Conservation (phyloP, 1,140 invertebrate genomes). For the Drosophila triauraria region DNA sequence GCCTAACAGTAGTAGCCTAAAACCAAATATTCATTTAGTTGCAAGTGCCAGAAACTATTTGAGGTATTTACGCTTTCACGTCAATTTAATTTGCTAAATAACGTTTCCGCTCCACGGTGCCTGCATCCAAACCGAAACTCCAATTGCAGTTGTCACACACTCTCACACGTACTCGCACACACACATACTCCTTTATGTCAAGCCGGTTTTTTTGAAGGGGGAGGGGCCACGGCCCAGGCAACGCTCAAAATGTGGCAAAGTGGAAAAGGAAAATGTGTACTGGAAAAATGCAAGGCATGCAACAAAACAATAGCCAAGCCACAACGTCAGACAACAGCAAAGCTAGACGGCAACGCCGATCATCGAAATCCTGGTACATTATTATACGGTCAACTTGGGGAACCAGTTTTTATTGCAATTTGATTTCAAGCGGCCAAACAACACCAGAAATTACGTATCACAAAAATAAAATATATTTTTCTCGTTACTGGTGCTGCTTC, state of each 20-base stretch:
- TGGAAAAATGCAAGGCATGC: slow-evolving; percentile 64
- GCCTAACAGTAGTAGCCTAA: background rate
- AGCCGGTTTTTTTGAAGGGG: slow-evolving; percentile 61
- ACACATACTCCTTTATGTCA: slow-evolving; percentile 42
- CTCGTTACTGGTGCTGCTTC: slow-evolving; percentile 27
- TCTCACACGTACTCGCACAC: slow-evolving; percentile 11
- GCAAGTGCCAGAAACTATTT: slow-evolving; percentile 30
- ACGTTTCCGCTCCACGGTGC: slow-evolving; percentile 35
- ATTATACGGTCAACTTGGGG: slow-evolving; percentile 74
- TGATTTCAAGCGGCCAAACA: slow-evolving; percentile 65
- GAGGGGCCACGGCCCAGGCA: slow-evolving; percentile 37
- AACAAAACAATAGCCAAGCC: slow-evolving; percentile 47
- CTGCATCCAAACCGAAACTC: slow-evolving; percentile 44
- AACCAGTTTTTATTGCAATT: slow-evolving; percentile 81
- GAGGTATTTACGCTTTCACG: slow-evolving; percentile 32
- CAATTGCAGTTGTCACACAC: slow-evolving; percentile 47
- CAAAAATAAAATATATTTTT: slow-evolving; percentile 62
- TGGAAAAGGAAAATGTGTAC: slow-evolving; percentile 59
- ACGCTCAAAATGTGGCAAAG: slow-evolving; percentile 68
- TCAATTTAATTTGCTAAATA: slow-evolving; percentile 38
- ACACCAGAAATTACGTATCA: slow-evolving; percentile 81
- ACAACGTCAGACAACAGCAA: slow-evolving; percentile 24
- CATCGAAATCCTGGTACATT: slow-evolving; percentile 73
- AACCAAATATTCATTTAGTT: slow-evolving; percentile 3
- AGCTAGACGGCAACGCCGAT: slow-evolving; percentile 43